Evolutionary conservation across 2,113 vertebrate genomes (phyloP).

Genomic region (Passer domesticus): DNA sequence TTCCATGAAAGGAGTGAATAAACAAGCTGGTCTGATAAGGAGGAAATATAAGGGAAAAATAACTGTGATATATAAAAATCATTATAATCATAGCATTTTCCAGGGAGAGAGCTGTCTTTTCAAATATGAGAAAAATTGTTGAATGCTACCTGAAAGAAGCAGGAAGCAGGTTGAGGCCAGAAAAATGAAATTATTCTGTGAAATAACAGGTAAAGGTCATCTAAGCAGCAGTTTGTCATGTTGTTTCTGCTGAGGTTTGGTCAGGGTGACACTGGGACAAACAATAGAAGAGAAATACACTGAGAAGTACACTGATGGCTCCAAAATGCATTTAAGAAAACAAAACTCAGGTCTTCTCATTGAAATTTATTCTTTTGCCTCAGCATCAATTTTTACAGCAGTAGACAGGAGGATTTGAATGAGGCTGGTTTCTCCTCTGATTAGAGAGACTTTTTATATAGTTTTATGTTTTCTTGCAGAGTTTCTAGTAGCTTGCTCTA

Average conservation of each 20-base stretch:
- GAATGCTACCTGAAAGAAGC: not conserved
- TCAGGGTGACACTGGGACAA: not conserved
- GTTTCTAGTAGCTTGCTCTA: not conserved
- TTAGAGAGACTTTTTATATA: not conserved
- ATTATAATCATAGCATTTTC: accelerated
- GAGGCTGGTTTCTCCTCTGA: not conserved
- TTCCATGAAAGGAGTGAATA: not conserved
- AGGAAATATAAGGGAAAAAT: not conserved
- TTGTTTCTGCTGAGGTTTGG: not conserved
- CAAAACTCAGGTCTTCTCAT: not conserved
- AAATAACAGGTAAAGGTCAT: not conserved
- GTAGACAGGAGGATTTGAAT: not conserved
- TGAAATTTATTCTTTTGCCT: not conserved
- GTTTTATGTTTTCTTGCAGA: not conserved
- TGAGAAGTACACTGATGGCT: accelerated
- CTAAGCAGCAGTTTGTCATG: not conserved
- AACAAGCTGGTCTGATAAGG: not conserved
- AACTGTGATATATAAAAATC: not conserved
- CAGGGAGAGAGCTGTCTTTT: not conserved
- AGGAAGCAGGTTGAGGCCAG: not conserved
- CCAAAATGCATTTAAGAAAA: not conserved
- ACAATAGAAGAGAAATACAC: not conserved
- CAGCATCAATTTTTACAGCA: not conserved
- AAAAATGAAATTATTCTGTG: not conserved
- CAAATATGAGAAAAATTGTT: not conserved